Percentiles rank a stretch among this genome's conserved stretches.
phyloP scores from a whole-genome alignment of 1,140 invertebrate genomes.

The Dryas iulia region DNA sequence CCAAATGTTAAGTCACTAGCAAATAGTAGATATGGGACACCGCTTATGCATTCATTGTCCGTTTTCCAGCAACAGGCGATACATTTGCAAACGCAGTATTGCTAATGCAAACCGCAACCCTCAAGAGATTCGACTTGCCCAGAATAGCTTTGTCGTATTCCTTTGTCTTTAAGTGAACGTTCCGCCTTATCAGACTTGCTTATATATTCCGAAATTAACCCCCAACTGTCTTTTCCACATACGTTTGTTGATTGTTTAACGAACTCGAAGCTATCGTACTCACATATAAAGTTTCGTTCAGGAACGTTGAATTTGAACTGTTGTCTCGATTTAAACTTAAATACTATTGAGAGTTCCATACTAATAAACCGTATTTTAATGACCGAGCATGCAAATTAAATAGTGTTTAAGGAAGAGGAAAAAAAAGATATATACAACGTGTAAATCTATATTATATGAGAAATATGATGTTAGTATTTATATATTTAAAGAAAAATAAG shows the following conservation, averaged over 20 bases:
- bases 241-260: neutral
- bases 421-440: too few relatives aligned
- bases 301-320: neutral
- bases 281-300: neutral
- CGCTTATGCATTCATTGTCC: slow-evolving; percentile 19
- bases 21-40: slow-evolving; percentile 15
- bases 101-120: slow-evolving; percentile 44
- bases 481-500: too few relatives aligned
- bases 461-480: too few relatives aligned
- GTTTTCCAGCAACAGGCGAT: slow-evolving; percentile 46
- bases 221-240: slow-evolving; percentile 4
- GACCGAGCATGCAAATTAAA: too few relatives aligned
- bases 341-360: too few relatives aligned
- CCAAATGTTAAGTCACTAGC: neutral
- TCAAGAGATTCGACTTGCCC: slow-evolving; percentile 45
- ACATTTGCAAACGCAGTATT: slow-evolving; percentile 42
- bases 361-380: too few relatives aligned
- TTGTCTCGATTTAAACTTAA: neutral
- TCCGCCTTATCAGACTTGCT: slow-evolving; percentile 40
- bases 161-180: slow-evolving; percentile 50
- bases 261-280: neutral
- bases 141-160: slow-evolving; percentile 41
- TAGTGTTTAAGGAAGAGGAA: too few relatives aligned
- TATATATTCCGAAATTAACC: slow-evolving; percentile 31
- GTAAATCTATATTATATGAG: too few relatives aligned